Percentiles rank a stretch among this genome's conserved stretches.
Conservation (phyloP, 2,888 invertebrate genomes). For the Anagyrus pseudococci region DNA sequence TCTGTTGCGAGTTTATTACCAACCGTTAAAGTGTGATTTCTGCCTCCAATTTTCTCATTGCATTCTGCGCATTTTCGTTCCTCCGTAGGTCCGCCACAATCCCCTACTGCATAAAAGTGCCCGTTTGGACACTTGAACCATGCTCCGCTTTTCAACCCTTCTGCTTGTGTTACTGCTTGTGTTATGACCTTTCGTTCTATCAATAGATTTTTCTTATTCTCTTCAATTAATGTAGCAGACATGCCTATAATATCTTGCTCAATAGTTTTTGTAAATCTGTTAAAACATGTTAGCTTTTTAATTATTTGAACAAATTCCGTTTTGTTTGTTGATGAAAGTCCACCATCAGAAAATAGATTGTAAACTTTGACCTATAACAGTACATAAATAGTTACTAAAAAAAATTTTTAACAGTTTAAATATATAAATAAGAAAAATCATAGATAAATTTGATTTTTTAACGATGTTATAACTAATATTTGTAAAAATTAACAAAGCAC, state of each 20-base stretch:
- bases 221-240: background rate
- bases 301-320: background rate
- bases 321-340: background rate
- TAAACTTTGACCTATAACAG: background rate
- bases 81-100: conserved; percentile 20
- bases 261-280: background rate
- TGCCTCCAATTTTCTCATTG: conserved; percentile 4
- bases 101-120: conserved; percentile 10
- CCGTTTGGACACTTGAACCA: conserved; percentile 24
- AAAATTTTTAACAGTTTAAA: too few relatives aligned
- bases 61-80: conserved; percentile 3
- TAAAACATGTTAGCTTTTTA: background rate
- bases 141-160: conserved; percentile 2
- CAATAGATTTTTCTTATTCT: background rate
- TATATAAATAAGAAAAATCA: too few relatives aligned
- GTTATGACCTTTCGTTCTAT: conserved; percentile 1
- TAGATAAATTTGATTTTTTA: too few relatives aligned
- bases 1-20: background rate
- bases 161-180: conserved; percentile 10
- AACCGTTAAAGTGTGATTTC: background rate
- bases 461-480: background rate
- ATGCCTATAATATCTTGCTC: background rate
- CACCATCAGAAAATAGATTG: background rate
- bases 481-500: background rate
- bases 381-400: too few relatives aligned